These are phyloP conservation scores for Argyresthia albistria DNA, from an alignment of 2,888 invertebrate species.

Conservation along the genomic window DNA sequence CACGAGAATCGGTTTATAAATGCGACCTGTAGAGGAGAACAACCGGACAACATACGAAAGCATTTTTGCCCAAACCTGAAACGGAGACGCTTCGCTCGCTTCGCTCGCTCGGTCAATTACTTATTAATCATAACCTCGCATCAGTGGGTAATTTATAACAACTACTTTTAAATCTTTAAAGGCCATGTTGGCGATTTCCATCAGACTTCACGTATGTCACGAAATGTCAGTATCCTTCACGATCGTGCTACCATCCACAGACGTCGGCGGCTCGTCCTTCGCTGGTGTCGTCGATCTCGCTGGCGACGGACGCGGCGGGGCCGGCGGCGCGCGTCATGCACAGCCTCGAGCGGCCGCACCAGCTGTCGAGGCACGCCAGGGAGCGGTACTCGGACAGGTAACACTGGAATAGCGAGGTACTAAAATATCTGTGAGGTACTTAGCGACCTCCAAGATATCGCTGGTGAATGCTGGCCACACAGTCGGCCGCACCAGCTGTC, in stretches of 20 bases:
- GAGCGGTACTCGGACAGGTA: slow-evolving; percentile 64
- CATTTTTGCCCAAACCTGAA: no score
- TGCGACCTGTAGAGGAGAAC: no score
- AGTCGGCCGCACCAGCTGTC: slow-evolving; percentile 57
- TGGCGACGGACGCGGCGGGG: slow-evolving; percentile 52
- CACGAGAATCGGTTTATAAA: no score
- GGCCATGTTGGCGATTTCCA: no score
- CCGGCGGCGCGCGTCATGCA: slow-evolving; percentile 44
- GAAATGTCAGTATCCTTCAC: no score
- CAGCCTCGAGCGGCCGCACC: slow-evolving; percentile 59
- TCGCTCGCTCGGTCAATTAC: no score
- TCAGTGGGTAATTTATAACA: no score
- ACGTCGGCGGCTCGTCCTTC: slow-evolving; percentile 55
- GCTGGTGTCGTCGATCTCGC: slow-evolving; percentile 60
- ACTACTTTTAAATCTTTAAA: no score
- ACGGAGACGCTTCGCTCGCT: no score
- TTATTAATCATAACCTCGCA: no score
- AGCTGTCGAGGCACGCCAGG: slow-evolving; percentile 51
- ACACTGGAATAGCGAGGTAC: background rate
- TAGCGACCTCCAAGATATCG: slow-evolving; percentile 29
- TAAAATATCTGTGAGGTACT: background rate
- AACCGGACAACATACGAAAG: no score
- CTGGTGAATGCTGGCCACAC: slow-evolving; percentile 52
- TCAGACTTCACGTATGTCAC: no score
- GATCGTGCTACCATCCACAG: slow-evolving; percentile 18